These are phyloP conservation scores for Oceanodroma tethys DNA, from an alignment of 2,113 vertebrate species.

Conservation along the genomic window DNA sequence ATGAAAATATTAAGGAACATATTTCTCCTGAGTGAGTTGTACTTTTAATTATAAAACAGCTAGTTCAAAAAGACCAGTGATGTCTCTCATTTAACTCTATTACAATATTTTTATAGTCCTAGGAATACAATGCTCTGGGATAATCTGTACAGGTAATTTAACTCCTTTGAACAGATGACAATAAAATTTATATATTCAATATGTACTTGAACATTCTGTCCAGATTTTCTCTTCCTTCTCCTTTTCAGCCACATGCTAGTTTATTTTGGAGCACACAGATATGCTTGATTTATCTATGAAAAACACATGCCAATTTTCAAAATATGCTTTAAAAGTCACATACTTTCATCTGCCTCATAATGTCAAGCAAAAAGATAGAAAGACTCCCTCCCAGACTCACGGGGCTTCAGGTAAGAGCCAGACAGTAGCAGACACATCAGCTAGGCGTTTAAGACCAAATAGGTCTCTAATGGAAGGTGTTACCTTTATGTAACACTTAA, in stretches of 20 bases:
- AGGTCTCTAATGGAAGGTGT: neutral
- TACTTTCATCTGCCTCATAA: neutral
- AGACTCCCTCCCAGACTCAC: neutral
- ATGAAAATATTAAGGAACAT: neutral
- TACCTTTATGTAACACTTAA: neutral
- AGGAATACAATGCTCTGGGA: neutral
- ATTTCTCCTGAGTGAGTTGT: neutral
- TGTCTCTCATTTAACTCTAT: neutral
- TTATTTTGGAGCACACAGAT: neutral
- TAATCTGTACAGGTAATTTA: neutral
- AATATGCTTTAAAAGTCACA: neutral
- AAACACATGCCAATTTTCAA: neutral
- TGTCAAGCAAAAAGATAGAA: neutral
- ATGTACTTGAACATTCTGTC: neutral
- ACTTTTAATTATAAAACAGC: neutral
- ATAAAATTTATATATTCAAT: neutral
- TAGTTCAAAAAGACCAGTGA: neutral
- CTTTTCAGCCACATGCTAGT: neutral
- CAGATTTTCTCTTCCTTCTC: neutral
- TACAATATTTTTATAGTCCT: neutral
- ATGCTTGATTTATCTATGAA: neutral
- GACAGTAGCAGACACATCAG: neutral
- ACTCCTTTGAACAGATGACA: neutral
- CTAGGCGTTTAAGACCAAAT: neutral
- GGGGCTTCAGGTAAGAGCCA: neutral